These are phyloP conservation scores for Trissolcus japonicus DNA, from an alignment of 2,888 invertebrate species.

Conservation along the genomic window DNA sequence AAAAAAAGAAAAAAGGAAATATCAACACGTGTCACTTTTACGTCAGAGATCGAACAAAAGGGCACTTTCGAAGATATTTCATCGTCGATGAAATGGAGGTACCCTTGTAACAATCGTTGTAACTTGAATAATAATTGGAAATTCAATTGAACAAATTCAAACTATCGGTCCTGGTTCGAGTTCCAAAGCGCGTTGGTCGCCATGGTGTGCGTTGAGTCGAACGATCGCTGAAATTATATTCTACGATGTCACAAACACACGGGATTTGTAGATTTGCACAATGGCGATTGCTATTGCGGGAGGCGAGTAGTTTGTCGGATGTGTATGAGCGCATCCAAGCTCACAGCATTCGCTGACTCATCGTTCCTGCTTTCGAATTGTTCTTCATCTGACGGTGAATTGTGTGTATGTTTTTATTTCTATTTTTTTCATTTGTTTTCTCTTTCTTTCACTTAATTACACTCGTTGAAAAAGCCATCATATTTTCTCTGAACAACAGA, in stretches of 20 bases:
- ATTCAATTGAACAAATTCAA: constrained; percentile 3
- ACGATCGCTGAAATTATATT: constrained; percentile 32
- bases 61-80: too few species aligned
- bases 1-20: too few species aligned
- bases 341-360: constrained; percentile 24
- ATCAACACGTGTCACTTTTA: too few species aligned
- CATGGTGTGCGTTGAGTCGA: constrained; percentile 20
- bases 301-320: constrained; percentile 34
- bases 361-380: constrained; percentile 9
- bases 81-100: too few species aligned
- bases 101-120: not conserved
- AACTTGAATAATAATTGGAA: not conserved
- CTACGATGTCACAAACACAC: constrained; percentile 39
- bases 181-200: constrained; percentile 25
- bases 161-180: constrained; percentile 10
- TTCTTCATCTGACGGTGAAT: too few species aligned
- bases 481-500: too few species aligned
- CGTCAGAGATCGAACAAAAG: too few species aligned
- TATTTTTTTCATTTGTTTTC: too few species aligned
- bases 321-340: constrained; percentile 23
- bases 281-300: constrained; percentile 17
- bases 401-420: too few species aligned
- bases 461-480: too few species aligned
- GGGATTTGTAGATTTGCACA: constrained; percentile 15
- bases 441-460: too few species aligned